Base-by-base conservation (phyloP, 2,888 invertebrate genomes). In the Lasioglossum zephyrum region DNA sequence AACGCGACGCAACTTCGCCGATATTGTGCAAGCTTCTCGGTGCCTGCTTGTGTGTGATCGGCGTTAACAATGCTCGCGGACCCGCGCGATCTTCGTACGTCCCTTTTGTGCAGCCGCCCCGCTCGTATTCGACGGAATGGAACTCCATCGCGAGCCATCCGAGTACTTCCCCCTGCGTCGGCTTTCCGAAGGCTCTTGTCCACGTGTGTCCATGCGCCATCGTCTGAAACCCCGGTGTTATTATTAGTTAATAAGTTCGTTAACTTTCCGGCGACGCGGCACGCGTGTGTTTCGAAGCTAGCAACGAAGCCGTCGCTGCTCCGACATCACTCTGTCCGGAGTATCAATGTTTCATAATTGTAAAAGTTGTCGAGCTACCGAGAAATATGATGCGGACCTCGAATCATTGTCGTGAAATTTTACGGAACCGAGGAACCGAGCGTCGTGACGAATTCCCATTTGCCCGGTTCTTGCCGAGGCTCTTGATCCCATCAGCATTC, bases 21-120 rank as follows among this genome's bases (percentile, higher is more conserved):
- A 74, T 57, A 77, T 87, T 87, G 82, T 86, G 80, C 66, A 81
- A 89, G 69, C 80, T 13, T 76, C 69, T 16, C 31, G n/a, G 4
- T 16, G 31, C 3, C 8, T 53, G 63, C n/a, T 4, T 11, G n/a
- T 9, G 74, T 87, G 73, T 60, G 81, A 86, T 73, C 77, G n/a
- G 73, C 47, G 76, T 81, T 39, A 79, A 86, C 70, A 82, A 81
- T 86, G 77, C 70, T 79, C 79, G 66, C 79, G 69, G 66, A 57
- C 44, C 44, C 26, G 75, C 66, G 73, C 76, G 44, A 75, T 63
- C 70, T 73, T 78, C 70, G 26, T 79, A 36, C 49, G 63, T 57
- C 69, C 73, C 69, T 70, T 70, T 36, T 75, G 44, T 74, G 49
- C 31, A 26, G 5, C 31, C 36, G 47, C 36, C 66, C 36, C 36